A percentile compares a stretch with the other conserved stretches of the same genome.
Evolutionary conservation across 2,888 invertebrate genomes (phyloP).

Genomic region (Acleris holmiana): DNA sequence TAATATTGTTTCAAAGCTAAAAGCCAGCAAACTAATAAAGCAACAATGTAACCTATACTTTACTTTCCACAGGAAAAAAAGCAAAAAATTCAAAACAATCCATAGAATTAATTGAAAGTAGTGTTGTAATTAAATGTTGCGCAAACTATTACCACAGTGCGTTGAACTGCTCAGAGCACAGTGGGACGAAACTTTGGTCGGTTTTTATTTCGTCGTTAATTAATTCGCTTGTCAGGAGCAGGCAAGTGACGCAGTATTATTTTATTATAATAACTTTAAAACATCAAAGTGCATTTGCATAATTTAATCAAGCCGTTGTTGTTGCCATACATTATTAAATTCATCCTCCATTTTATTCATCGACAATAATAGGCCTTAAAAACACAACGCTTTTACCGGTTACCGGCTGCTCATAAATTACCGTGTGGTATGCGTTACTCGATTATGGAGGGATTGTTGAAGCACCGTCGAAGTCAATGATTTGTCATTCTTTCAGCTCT

Average conservation of each 20-base stretch:
- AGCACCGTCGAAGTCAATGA: no score
- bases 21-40: no score
- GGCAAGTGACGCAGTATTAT: conserved; percentile 52
- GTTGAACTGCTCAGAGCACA: conserved; percentile 45
- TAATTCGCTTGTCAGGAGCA: conserved; percentile 57
- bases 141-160: conserved; percentile 22
- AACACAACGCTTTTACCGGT: neutral
- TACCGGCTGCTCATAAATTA: neutral
- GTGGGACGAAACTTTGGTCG: conserved; percentile 53
- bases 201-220: conserved; percentile 64
- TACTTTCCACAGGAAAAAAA: neutral
- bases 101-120: neutral
- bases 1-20: no score
- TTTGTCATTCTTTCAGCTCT: no score
- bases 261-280: conserved; percentile 56
- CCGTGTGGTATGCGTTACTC: neutral
- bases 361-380: conserved; percentile 1
- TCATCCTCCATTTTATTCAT: conserved; percentile 24
- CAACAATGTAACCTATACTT: neutral
- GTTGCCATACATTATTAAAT: conserved; percentile 25
- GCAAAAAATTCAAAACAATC: neutral
- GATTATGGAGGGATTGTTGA: no score
- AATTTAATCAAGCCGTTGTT: conserved; percentile 51
- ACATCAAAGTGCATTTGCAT: conserved; percentile 51
- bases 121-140: neutral